Percentiles rank a stretch among this genome's conserved stretches.
These are phyloP conservation scores for Gnathonemus echidnorhynchus DNA, from an alignment of 2,113 vertebrate genomes.

Conservation along the genomic window DNA sequence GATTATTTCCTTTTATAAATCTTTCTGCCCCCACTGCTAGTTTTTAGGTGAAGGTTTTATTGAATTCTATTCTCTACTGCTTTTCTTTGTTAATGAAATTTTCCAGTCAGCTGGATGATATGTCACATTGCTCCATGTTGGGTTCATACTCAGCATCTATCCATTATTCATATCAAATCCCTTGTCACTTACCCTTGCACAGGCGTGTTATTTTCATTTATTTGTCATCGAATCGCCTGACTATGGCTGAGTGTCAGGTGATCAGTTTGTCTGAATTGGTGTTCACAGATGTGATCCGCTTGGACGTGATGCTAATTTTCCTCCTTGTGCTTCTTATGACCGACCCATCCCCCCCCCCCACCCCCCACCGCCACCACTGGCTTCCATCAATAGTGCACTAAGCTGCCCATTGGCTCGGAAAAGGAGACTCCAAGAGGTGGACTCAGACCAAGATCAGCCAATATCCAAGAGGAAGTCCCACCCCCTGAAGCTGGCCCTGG, in stretches of 20 bases:
- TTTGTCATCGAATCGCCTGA: neutral
- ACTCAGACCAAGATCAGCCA: slow-evolving; percentile 65
- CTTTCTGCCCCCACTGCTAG: slow-evolving; percentile 29
- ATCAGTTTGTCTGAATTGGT: neutral
- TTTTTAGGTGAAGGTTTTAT: slow-evolving; percentile 58
- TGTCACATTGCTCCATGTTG: slow-evolving; percentile 47
- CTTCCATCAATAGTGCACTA: slow-evolving; percentile 61
- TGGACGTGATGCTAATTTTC: neutral
- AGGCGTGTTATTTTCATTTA: slow-evolving; percentile 6
- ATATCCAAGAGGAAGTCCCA: slow-evolving; percentile 86
- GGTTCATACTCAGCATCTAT: slow-evolving; percentile 25
- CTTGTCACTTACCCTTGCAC: slow-evolving; percentile 21
- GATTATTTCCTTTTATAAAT: slow-evolving; percentile 57
- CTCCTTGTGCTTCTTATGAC: neutral
- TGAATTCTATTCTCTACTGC: slow-evolving; percentile 56
- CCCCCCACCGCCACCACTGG: neutral
- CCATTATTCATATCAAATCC: slow-evolving; percentile 29
- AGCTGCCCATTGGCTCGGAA: slow-evolving; percentile 92
- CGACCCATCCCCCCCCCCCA: too few species aligned
- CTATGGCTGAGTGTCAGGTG: neutral
- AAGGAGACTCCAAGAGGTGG: slow-evolving; percentile 75
- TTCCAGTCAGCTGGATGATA: slow-evolving; percentile 55
- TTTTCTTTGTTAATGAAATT: slow-evolving; percentile 56
- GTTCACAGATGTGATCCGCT: neutral
- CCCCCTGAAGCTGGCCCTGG: slow-evolving; percentile 80